These are phyloP conservation scores for Hirudo medicinalis DNA, from an alignment of 1,140 invertebrate species.

Conservation along the genomic window DNA sequence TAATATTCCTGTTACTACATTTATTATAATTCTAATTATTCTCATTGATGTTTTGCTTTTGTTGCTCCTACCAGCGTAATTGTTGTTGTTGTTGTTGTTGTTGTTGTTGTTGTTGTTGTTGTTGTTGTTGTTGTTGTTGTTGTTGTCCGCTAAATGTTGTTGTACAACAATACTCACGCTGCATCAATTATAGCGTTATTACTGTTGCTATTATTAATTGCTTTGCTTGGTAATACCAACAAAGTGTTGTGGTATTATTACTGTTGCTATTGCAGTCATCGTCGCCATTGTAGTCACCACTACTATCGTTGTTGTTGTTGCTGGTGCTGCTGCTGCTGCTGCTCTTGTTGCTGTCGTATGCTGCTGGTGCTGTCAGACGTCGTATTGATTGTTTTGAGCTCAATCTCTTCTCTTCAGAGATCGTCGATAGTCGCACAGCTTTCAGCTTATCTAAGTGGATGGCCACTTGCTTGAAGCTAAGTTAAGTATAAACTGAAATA, in stretches of 20 bases:
- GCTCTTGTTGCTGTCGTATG: background rate
- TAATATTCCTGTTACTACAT: too few relatives aligned
- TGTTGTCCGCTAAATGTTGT: background rate
- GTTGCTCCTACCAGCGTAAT: background rate
- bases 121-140: background rate
- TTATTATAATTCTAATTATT: background rate
- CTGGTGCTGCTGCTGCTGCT: background rate
- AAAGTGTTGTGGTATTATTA: background rate
- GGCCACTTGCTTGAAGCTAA: background rate
- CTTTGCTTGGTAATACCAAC: background rate
- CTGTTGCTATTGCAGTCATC: background rate
- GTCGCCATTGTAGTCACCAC: background rate
- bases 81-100: background rate
- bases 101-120: constrained; percentile 2
- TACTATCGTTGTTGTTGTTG: background rate
- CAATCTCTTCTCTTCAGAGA: too few relatives aligned
- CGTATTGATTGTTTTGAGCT: background rate
- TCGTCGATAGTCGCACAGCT: too few relatives aligned
- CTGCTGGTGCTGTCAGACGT: background rate
- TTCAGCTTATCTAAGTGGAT: background rate
- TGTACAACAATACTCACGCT: background rate
- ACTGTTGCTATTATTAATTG: background rate
- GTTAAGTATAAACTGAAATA: background rate
- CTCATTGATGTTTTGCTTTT: too few relatives aligned
- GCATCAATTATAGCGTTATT: background rate